phyloP scores from a whole-genome alignment of 2,888 invertebrate genomes.

The Dexiosoma caninum region DNA sequence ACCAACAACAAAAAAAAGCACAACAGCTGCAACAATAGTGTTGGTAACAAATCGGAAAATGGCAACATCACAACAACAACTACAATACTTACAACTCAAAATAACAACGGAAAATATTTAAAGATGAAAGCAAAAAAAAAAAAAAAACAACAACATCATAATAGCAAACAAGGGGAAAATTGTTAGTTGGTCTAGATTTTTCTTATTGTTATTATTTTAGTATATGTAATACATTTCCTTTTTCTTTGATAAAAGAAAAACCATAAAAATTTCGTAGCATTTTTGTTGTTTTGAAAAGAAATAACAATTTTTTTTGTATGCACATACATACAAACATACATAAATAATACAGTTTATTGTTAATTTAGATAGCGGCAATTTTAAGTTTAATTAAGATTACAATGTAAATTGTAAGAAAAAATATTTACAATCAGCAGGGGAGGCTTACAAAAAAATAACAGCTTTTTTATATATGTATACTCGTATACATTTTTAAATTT shows the following conservation, averaged over 20 bases:
- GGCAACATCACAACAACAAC: slow-evolving; percentile 22
- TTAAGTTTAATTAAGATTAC: slow-evolving; percentile 22
- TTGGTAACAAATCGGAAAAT: slow-evolving; percentile 52
- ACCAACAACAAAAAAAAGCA: slow-evolving; percentile 46
- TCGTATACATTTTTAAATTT: too few species aligned
- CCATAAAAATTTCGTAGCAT: not conserved
- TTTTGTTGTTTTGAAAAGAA: slow-evolving; percentile 2
- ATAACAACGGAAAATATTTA: slow-evolving; percentile 41
- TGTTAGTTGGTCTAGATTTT: slow-evolving; percentile 56
- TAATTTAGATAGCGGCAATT: slow-evolving; percentile 35
- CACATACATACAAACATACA: too few species aligned
- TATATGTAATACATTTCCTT: slow-evolving; percentile 23
- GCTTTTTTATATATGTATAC: too few species aligned
- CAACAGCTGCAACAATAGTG: slow-evolving; percentile 51
- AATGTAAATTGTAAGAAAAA: not conserved
- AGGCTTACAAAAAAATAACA: too few species aligned
- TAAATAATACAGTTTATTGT: slow-evolving; percentile 36
- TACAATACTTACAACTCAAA: not conserved
- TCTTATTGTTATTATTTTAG: too few species aligned
- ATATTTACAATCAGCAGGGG: too few species aligned
- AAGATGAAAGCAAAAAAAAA: slow-evolving; percentile 8
- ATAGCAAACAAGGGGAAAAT: slow-evolving; percentile 54
- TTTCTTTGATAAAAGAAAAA: not conserved
- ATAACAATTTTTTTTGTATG: slow-evolving; percentile 13
- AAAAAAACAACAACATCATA: slow-evolving; percentile 41